Evolutionary conservation across 2,113 vertebrate genomes (phyloP), one percentile per base, ranked within the genome.

Genomic region (Sapayoa aenigma): DNA sequence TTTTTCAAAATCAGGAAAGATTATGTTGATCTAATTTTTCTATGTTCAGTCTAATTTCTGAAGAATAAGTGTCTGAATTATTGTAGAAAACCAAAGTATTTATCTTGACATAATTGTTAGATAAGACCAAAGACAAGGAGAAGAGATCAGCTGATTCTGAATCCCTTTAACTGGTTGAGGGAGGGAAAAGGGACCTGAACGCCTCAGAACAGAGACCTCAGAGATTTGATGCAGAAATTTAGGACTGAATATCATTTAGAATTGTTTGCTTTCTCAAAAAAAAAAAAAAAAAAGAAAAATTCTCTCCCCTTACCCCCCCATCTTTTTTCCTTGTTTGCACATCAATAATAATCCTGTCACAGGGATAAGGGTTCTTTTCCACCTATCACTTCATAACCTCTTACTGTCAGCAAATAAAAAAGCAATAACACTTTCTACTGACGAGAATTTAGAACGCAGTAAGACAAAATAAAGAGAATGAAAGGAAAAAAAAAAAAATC

Each of bases 401-500:
- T 41, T 6, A 30, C 11, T 52, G 2, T 39, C 42, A 78, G 39
- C 6, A 63, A 84, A 49, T 35, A 30, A 56, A 72, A 72, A 84
- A 56, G 0, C 1, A 80, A 47, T 2, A 76, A 27, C n/a, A 52
- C 84, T 91, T 84, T 91, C 19, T 58, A 69, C 9, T 71, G 28
- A 27, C 14, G 44, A 66, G 37, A 81, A 68, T 31, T 35, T 76
- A 33, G 4, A 49, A 14, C 7, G 2, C 44, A 80, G n/a, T 30
- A 12, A 35, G 20, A 69, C 6, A 27, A 79, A 92, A 73, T 11
- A 49, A 56, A 86, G 65, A 17, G 1, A 33, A 2, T 24, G 3
- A 62, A 73, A 75, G 6, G 1, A 11, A 2, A 1, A 0, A 10
- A 19, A 49, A 39, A 41, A 25, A 39, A 20, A 39, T 8, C 13